Base-by-base conservation (phyloP, 2,113 vertebrate genomes). In the Xenopus laevis region DNA sequence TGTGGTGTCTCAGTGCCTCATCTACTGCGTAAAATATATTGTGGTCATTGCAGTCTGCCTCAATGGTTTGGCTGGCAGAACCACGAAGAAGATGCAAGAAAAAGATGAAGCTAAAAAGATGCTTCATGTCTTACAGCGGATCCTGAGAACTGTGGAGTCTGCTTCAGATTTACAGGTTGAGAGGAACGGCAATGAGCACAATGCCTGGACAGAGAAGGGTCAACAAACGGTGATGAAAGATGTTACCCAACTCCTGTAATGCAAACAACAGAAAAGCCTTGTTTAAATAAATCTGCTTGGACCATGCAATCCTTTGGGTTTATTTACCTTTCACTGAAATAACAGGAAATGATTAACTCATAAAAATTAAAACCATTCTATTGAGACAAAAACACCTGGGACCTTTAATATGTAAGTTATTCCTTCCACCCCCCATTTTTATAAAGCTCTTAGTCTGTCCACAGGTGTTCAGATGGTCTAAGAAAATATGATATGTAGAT, bases 1-100 rank as follows among this genome's bases (percentile, higher is more conserved):
- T 92, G 21, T 86, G 83, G 44, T 79, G 79, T 78, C 78, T 83
- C 84, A 92, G 72, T 47, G 88, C 89, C 13, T 12, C 0, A 0
- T 90, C 86, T 0, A 87, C 88, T 20, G 84, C 87, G 30, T 80
- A 57, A 78, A 91, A 91, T n/a, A 90, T 81, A 7, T 82, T 80
- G 8, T 84, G 71, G 13, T 87, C 81, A 68, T 91, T 65, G 33
- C 91, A 92, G 74, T 86, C 83, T 0, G 15, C 70, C 57, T 70
- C 47, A 13, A 27, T 65, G n/a, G 62, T 45, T 47, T 68, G 47
- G 57, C 7, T 73, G 12, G 82, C 79, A 45, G 62, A 79, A 77
- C 72, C 77, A 16, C n/a, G 73, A 27, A 86, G 78, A 71, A 90
- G 72, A 59, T 72, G 83, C 9, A 80, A 86, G 78, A 81, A 89